Conservation (phyloP, 2,888 invertebrate species). For the Nycteola revayana region DNA sequence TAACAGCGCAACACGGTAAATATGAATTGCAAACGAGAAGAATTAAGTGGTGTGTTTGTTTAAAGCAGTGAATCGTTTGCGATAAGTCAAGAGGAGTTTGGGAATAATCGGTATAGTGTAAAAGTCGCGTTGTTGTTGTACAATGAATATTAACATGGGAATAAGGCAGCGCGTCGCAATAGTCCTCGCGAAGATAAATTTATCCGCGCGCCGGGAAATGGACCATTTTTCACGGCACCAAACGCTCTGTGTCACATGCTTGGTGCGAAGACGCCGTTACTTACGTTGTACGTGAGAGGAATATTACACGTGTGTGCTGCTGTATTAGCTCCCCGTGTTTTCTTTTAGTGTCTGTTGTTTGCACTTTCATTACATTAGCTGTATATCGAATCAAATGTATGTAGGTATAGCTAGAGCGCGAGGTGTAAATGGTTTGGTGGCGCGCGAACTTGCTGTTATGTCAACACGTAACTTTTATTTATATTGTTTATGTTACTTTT, state of each 20-base stretch:
- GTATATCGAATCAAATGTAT: constrained; percentile 35
- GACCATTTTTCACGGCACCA: constrained; percentile 76
- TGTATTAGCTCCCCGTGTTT: constrained; percentile 60
- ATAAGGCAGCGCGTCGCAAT: constrained; percentile 62
- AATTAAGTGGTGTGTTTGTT: constrained; percentile 29
- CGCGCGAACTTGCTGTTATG: constrained; percentile 9
- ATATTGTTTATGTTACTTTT: background rate
- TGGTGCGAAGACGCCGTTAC: constrained; percentile 74
- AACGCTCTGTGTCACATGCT: constrained; percentile 72
- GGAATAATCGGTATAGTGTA: constrained; percentile 16
- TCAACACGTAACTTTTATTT: constrained; percentile 13
- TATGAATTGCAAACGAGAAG: constrained; percentile 31
- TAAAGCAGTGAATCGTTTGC: constrained; percentile 13
- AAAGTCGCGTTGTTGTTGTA: constrained; percentile 51
- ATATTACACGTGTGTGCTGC: constrained; percentile 54
- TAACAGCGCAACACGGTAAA: constrained; percentile 14
- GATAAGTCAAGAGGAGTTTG: constrained; percentile 25
- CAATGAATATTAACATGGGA: constrained; percentile 78
- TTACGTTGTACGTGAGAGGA: constrained; percentile 60
- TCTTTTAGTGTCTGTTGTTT: constrained; percentile 51
- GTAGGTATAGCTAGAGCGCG: no score
- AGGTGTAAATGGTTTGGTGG: constrained; percentile 17
- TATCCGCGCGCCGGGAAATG: constrained; percentile 61
- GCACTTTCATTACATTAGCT: constrained; percentile 43
- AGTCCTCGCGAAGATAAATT: constrained; percentile 73